phyloP scores from a whole-genome alignment of 2,888 invertebrate species.

The Orthosia gothica region DNA sequence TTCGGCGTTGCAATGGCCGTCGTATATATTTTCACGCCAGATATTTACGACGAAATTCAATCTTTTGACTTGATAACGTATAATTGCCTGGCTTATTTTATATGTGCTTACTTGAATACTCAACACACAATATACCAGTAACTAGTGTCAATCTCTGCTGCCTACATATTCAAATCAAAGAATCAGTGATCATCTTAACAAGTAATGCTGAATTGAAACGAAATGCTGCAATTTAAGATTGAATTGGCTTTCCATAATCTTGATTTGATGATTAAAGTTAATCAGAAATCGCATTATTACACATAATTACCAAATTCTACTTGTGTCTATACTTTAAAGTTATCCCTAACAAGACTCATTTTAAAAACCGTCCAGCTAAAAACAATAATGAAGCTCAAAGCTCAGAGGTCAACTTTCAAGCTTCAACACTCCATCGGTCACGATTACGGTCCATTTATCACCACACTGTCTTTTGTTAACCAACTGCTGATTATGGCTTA shows the following conservation, averaged over 20 bases:
- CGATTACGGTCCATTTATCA: slow-evolving; percentile 73
- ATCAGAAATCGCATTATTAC: slow-evolving; percentile 8
- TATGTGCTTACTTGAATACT: no score
- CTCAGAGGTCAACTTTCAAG: slow-evolving; percentile 56
- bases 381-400: slow-evolving; percentile 36
- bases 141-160: neutral
- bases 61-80: slow-evolving; percentile 13
- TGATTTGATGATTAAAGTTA: neutral
- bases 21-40: slow-evolving; percentile 25
- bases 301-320: neutral
- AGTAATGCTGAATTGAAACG: neutral
- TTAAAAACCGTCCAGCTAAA: slow-evolving; percentile 2
- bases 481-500: slow-evolving; percentile 63
- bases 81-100: slow-evolving; percentile 23
- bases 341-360: neutral
- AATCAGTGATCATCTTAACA: neutral
- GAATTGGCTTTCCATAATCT: slow-evolving; percentile 11
- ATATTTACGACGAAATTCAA: slow-evolving; percentile 33
- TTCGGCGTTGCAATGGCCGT: slow-evolving; percentile 36
- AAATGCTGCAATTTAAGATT: neutral
- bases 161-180: neutral
- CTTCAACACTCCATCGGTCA: slow-evolving; percentile 56
- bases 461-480: slow-evolving; percentile 66
- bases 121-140: no score
- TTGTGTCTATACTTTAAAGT: neutral